Conservation (phyloP, 23 tunicate species). For the Aplidium turbinatum region DNA sequence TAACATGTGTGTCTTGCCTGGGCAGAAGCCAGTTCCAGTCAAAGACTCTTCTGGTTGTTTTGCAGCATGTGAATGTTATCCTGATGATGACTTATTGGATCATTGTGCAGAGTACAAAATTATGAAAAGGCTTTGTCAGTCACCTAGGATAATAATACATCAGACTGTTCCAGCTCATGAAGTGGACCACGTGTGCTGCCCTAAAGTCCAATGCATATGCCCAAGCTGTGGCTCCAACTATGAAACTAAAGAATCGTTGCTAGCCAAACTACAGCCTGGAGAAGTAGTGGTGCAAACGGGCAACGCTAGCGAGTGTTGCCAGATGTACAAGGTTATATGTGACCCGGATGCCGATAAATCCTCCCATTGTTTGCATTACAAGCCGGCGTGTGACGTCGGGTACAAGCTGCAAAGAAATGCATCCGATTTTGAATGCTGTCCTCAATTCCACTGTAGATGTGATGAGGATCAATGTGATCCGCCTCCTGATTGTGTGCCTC, state of each 20-base stretch:
- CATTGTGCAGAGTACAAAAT: constrained; percentile 33
- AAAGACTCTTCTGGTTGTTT: constrained; percentile 37
- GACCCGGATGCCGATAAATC: neutral
- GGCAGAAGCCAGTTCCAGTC: constrained; percentile 32
- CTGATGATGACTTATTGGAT: constrained; percentile 15
- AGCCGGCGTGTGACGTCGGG: constrained; percentile 16
- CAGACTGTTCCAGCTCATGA: constrained; percentile 12
- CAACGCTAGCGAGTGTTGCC: constrained; percentile 37
- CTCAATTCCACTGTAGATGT: constrained; percentile 31
- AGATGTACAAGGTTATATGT: constrained; percentile 24
- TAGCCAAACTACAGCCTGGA: constrained; percentile 15
- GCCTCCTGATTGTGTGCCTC: constrained; percentile 22
- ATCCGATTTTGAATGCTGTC: constrained; percentile 38
- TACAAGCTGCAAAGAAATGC: constrained; percentile 13
- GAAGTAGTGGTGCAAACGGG: constrained; percentile 1
- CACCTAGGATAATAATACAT: neutral
- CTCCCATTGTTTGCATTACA: constrained; percentile 3
- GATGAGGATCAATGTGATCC: constrained; percentile 3
- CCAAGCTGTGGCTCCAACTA: constrained; percentile 44
- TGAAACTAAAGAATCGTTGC: constrained; percentile 7
- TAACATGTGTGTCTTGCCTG: constrained; percentile 23
- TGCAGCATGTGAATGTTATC: constrained; percentile 41
- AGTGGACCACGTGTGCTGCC: constrained; percentile 39
- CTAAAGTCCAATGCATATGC: constrained; percentile 30
- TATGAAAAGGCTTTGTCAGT: neutral